Evolutionary conservation across 2,888 invertebrate genomes (phyloP).

Genomic region (Temnothorax rugatulus): DNA sequence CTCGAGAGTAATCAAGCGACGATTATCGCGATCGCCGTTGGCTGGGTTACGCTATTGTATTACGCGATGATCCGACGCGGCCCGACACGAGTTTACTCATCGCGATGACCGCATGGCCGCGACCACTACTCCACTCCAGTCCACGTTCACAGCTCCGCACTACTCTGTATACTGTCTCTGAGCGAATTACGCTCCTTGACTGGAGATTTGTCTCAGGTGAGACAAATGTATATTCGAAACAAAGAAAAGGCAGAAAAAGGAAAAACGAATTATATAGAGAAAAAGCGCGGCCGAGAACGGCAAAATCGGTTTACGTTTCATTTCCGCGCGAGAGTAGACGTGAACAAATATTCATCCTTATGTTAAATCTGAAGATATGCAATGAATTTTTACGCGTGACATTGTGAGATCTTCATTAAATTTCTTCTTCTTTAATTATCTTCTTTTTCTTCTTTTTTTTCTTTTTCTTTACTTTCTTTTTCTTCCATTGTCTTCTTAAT

Average conservation of each 20-base stretch:
- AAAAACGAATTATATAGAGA: neutral
- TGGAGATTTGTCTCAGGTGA: too few relatives aligned
- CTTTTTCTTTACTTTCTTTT: neutral
- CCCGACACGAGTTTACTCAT: constrained; percentile 21
- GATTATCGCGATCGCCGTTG: constrained; percentile 1
- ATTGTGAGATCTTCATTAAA: neutral
- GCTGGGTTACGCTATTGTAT: neutral
- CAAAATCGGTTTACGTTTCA: neutral
- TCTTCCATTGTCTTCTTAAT: neutral
- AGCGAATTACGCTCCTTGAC: neutral
- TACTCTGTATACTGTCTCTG: too few relatives aligned
- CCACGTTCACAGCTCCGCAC: too few relatives aligned
- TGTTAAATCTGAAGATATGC: neutral
- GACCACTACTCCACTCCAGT: too few relatives aligned
- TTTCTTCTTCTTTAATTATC: neutral
- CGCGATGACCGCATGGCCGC: constrained; percentile 20
- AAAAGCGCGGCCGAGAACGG: neutral
- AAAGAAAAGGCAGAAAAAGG: neutral
- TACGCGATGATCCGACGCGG: neutral
- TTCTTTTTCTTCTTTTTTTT: neutral
- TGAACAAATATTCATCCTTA: neutral
- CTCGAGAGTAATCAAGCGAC: neutral
- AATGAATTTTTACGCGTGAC: neutral
- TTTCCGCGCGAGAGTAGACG: neutral
- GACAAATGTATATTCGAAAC: neutral